Percentiles rank a stretch among this genome's conserved stretches.
Conservation (phyloP, 2,888 invertebrate genomes). For the Prosopocoilus inquinatus region DNA sequence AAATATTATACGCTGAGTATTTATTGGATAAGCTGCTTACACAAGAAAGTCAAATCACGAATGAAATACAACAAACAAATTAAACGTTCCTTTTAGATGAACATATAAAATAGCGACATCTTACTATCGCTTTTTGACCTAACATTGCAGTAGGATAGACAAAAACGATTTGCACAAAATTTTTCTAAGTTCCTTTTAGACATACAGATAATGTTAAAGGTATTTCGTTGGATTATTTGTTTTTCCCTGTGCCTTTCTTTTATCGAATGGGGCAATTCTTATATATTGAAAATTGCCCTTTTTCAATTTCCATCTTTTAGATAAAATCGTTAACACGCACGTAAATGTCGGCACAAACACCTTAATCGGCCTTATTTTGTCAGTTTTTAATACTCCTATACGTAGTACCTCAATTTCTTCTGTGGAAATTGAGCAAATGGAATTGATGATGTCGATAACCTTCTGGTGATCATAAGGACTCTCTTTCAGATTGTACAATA, state of each 20-base stretch:
- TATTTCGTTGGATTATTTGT: no score
- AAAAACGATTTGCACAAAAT: no score
- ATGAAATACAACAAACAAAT: no score
- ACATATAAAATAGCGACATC: no score
- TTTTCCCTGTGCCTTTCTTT: not conserved
- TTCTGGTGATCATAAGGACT: constrained; percentile 4
- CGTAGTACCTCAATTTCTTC: constrained; percentile 5
- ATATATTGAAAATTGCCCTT: constrained; percentile 2
- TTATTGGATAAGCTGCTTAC: no score
- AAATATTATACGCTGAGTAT: no score
- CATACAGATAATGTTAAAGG: no score
- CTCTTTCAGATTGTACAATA: not conserved
- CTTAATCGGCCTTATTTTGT: constrained; percentile 4
- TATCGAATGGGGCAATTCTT: constrained; percentile 4
- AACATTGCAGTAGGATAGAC: no score
- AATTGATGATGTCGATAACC: constrained; percentile 4
- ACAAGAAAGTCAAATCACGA: no score
- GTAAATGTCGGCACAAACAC: constrained; percentile 8
- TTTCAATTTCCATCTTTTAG: constrained; percentile 2
- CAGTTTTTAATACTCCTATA: not conserved
- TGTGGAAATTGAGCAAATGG: constrained; percentile 1
- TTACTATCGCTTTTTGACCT: no score
- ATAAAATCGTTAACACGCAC: constrained; percentile 3
- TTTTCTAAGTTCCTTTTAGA: no score
- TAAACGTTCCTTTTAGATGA: no score